These are phyloP conservation scores for Protodeltote pygarga DNA, from an alignment of 2,888 invertebrate species.

Conservation along the genomic window DNA sequence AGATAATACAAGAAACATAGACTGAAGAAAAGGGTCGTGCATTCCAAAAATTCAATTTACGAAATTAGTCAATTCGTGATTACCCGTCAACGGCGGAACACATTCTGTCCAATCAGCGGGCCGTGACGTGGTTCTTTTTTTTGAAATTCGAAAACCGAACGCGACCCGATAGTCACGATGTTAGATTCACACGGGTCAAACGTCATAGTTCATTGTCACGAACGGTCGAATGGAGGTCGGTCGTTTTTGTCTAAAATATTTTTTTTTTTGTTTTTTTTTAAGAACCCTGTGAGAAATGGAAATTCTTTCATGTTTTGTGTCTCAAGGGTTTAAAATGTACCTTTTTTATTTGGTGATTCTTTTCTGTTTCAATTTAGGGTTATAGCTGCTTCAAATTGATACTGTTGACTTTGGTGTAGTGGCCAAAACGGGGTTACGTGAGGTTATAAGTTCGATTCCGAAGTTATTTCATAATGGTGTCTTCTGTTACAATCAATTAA, in stretches of 20 bases:
- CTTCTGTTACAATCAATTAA: no score
- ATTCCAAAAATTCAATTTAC: slow-evolving; percentile 51
- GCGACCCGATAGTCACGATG: slow-evolving; percentile 72
- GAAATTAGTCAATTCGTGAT: slow-evolving; percentile 52
- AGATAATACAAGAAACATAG: slow-evolving; percentile 26
- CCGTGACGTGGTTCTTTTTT: slow-evolving; percentile 67
- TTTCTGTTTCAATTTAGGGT: no score
- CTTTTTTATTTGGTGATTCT: no score
- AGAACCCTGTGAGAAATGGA: slow-evolving; percentile 8
- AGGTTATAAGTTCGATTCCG: no score
- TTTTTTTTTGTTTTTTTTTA: no score
- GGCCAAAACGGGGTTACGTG: no score
- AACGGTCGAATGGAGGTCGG: slow-evolving; percentile 43
- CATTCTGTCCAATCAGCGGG: slow-evolving; percentile 67
- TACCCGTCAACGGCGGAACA: slow-evolving; percentile 47
- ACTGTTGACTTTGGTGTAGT: no score
- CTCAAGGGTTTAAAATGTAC: no score
- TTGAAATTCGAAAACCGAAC: slow-evolving; percentile 55
- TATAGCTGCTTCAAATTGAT: no score
- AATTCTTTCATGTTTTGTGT: slow-evolving; percentile 19
- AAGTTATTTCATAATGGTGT: no score
- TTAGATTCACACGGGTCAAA: slow-evolving; percentile 79
- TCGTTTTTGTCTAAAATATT: slow-evolving; percentile 25
- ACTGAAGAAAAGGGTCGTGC: slow-evolving; percentile 40
- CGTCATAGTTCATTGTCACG: slow-evolving; percentile 68